Evolutionary conservation across 2,113 vertebrate species (phyloP), one percentile per base, ranked within the genome.

Genomic region (Oncorhynchus nerka): DNA sequence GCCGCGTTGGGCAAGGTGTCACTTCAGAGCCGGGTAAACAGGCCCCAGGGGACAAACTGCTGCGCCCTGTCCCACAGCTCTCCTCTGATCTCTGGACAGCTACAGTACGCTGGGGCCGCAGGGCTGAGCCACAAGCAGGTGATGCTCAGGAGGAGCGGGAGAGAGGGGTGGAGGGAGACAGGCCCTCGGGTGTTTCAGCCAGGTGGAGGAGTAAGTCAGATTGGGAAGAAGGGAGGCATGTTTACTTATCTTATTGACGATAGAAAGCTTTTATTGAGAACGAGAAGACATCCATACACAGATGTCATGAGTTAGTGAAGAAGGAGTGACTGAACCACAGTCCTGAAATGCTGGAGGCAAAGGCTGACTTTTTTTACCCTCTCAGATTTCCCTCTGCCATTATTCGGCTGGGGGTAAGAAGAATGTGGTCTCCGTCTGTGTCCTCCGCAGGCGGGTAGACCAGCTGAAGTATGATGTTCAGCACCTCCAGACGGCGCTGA

Each of bases 401-500:
- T 71, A 1, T 16, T 19, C 16, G 51, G 13, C 51, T 45, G 39
- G 39, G 39, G 39, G 39, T 24, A 24, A 68, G 15, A 5, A 45
- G 64, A 48, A 20, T 49, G 48, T 49, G 11, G 13, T 19, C 68
- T 64, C 73, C 79, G 69, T 30, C 71, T 16, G 79, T 81, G 67
- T 22, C 79, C 73, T 28, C 79, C 62, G 32, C 71, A 99, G 98
- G 16, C 93, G 97, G 39, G 97, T 99, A 12, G 97, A 99, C 87
- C 98, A 99, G 93, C 91, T 99, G 65, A 99, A 99, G 81, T 99
- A 99, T 0, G 98, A 99, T 0, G 93, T 95, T 51, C 97, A 99
- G 81, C 97, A 99, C 77, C 88, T 99, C 78, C 96, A 96, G 86
- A 94, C 94, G 0, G 98, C 94, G 11, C 91, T 99, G 80, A 90